phyloP scores from a whole-genome alignment of 2,113 vertebrate species.

The Centropus bengalensis region DNA sequence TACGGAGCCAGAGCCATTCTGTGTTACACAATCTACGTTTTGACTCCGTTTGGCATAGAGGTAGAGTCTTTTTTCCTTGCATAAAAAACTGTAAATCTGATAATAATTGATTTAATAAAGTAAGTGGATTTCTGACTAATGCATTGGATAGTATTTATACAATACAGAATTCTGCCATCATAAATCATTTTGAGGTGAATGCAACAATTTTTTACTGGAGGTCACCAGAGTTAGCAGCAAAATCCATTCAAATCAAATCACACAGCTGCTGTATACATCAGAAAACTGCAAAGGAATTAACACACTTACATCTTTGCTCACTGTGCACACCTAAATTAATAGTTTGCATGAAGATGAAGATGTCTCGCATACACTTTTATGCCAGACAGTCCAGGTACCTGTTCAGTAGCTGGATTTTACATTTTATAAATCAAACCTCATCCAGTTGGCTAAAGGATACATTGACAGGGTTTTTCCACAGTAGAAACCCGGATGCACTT shows the following conservation, averaged over 20 bases:
- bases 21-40: neutral
- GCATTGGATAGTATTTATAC: constrained; percentile 50
- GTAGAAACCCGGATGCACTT: neutral
- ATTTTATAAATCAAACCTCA: neutral
- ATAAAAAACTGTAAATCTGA: constrained; percentile 8
- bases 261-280: constrained; percentile 4
- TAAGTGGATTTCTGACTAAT: constrained; percentile 64
- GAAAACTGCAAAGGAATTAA: constrained; percentile 32
- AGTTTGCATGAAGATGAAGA: neutral
- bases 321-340: neutral
- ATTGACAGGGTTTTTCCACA: neutral
- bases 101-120: constrained; percentile 74
- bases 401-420: neutral
- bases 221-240: constrained; percentile 48
- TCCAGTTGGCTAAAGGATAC: neutral
- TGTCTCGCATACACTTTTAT: neutral
- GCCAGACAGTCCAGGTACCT: neutral
- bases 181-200: constrained; percentile 52
- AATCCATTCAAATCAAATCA: constrained; percentile 67
- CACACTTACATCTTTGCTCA: neutral
- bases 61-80: constrained; percentile 14
- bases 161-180: constrained; percentile 29
- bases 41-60: constrained; percentile 36
- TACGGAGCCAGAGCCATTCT: neutral
- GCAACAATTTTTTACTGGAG: constrained; percentile 51